Evolutionary conservation across 2,888 invertebrate species (phyloP).

Genomic region (Tenthredo mesomela): DNA sequence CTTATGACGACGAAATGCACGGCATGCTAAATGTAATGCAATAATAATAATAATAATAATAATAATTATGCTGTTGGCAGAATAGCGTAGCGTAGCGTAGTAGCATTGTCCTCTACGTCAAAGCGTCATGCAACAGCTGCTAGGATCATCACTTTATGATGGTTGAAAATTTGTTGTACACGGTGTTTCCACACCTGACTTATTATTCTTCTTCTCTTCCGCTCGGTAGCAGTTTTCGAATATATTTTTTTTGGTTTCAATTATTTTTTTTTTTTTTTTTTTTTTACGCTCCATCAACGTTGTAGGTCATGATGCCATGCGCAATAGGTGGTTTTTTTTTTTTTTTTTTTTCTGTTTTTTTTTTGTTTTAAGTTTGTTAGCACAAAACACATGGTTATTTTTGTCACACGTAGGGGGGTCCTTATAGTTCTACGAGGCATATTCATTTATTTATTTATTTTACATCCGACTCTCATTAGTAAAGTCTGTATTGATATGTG

Average conservation of each 20-base stretch:
- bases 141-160: constrained; percentile 39
- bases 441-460: constrained; percentile 6
- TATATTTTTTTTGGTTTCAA: constrained; percentile 2
- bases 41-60: constrained; percentile 33
- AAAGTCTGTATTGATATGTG: constrained; percentile 44
- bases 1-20: constrained; percentile 43
- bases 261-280: background rate
- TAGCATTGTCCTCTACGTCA: constrained; percentile 44
- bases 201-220: constrained; percentile 46
- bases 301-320: constrained; percentile 47
- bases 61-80: constrained; percentile 42
- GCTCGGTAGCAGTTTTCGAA: constrained; percentile 13
- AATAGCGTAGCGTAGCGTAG: constrained; percentile 46
- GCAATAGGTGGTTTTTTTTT: constrained; percentile 16
- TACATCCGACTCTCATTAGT: constrained; percentile 42
- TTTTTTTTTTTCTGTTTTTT: too few relatives aligned
- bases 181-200: constrained; percentile 33
- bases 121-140: constrained; percentile 52
- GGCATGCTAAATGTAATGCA: constrained; percentile 44
- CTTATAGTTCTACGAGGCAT: constrained; percentile 39
- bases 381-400: constrained; percentile 55
- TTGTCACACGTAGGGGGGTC: constrained; percentile 27
- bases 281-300: constrained; percentile 33
- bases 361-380: constrained; percentile 52
- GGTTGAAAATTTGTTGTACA: constrained; percentile 9